phyloP scores from a whole-genome alignment of 2,797 vertebrate species.

The Clarias pachynema region DNA sequence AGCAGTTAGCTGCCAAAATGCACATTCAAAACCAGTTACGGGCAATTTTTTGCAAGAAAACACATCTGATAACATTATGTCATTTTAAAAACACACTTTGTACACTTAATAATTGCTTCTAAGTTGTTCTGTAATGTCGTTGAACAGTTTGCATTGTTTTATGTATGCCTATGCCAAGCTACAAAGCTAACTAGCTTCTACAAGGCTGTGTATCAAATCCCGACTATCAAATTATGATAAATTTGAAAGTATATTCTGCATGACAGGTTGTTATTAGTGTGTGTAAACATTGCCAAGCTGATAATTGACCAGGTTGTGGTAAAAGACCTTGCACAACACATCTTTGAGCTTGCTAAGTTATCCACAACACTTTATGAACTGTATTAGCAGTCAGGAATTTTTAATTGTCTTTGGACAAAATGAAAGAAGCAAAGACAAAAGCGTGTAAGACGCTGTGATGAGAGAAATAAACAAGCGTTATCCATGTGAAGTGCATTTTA shows the following conservation, averaged over 20 bases:
- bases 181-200: no score
- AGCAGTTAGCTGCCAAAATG: no score
- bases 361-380: slow-evolving; percentile 78
- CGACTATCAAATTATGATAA: slow-evolving; percentile 71
- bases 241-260: slow-evolving; percentile 75
- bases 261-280: slow-evolving; percentile 81
- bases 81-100: no score
- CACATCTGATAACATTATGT: no score
- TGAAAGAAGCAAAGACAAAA: slow-evolving; percentile 38
- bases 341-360: slow-evolving; percentile 77
- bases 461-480: slow-evolving; percentile 53
- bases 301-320: slow-evolving; percentile 70
- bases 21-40: no score
- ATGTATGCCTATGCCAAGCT: no score
- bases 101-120: no score
- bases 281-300: slow-evolving; percentile 83
- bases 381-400: slow-evolving; percentile 67
- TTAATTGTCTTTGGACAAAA: slow-evolving; percentile 73
- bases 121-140: no score
- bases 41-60: no score
- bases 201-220: no score
- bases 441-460: background rate
- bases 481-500: slow-evolving; percentile 27
- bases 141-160: no score
- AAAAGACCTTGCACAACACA: slow-evolving; percentile 79